Percentiles rank a stretch among this genome's conserved stretches.
Conservation (phyloP, 2,888 invertebrate genomes). For the Odontothrips loti region DNA sequence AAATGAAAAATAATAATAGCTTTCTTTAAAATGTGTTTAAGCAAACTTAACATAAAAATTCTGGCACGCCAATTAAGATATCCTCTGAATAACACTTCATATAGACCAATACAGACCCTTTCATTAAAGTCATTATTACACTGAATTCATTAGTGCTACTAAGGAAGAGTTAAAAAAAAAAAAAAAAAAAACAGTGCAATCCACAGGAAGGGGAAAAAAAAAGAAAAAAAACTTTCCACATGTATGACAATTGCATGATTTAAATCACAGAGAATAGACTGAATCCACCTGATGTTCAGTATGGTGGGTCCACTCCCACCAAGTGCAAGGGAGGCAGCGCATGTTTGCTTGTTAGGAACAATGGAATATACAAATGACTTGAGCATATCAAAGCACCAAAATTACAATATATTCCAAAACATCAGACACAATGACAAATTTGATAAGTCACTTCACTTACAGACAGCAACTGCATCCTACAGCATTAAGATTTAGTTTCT, state of each 20-base stretch:
- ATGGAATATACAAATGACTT: conserved; percentile 21
- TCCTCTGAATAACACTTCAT: conserved; percentile 6
- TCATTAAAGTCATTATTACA: background rate
- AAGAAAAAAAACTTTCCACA: background rate
- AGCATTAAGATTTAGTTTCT: background rate
- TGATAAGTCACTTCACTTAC: background rate
- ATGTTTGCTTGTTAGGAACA: conserved; percentile 6
- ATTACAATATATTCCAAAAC: background rate
- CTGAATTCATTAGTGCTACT: conserved; percentile 3
- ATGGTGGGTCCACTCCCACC: background rate
- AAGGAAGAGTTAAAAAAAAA: background rate
- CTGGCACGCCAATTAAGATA: conserved; percentile 18
- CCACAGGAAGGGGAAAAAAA: background rate
- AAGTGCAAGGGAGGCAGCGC: conserved; percentile 7
- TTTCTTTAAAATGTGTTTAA: conserved; percentile 3
- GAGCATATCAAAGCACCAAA: conserved; percentile 18
- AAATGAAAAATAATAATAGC: conserved; percentile 13
- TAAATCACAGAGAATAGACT: conserved; percentile 10
- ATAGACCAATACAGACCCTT: conserved; percentile 1
- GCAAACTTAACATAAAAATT: conserved; percentile 8
- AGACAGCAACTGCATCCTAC: background rate
- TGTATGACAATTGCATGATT: background rate
- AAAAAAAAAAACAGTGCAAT: conserved; percentile 12
- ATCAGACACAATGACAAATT: background rate
- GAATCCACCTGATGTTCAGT: background rate